Conservation (phyloP, 2,888 invertebrate genomes). For the Idaea dimidiata region DNA sequence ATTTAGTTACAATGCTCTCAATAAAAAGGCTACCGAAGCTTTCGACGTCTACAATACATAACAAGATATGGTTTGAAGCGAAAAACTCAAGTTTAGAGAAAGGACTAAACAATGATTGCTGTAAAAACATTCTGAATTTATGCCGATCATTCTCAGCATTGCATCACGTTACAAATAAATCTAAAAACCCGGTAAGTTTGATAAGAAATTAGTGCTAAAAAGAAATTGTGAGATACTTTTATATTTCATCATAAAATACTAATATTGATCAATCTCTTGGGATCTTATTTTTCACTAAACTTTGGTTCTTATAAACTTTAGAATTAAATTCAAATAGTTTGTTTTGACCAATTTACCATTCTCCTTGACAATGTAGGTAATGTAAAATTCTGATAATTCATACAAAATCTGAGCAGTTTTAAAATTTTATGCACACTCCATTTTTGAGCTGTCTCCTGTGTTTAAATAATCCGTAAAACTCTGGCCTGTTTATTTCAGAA, state of each 20-base stretch:
- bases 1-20: slow-evolving; percentile 49
- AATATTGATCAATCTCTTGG: background rate
- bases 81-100: slow-evolving; percentile 41
- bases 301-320: too few relatives aligned
- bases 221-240: too few relatives aligned
- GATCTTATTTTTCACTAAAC: too few relatives aligned
- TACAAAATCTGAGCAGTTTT: too few relatives aligned
- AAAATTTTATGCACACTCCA: too few relatives aligned
- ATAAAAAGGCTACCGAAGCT: slow-evolving; percentile 59
- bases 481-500: slow-evolving; percentile 48
- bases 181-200: slow-evolving; percentile 53
- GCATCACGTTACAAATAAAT: slow-evolving; percentile 55
- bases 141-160: slow-evolving; percentile 61
- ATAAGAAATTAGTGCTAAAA: background rate
- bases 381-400: too few relatives aligned
- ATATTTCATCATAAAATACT: background rate
- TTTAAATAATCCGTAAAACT: background rate
- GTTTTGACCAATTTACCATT: too few relatives aligned
- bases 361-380: too few relatives aligned
- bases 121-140: slow-evolving; percentile 47
- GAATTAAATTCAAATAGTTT: too few relatives aligned
- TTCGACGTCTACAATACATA: slow-evolving; percentile 58
- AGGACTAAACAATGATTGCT: slow-evolving; percentile 48
- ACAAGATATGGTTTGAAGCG: slow-evolving; percentile 46
- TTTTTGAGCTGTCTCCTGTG: too few relatives aligned